Conservation (phyloP, 1,140 invertebrate species). For the Papilio polytes region DNA sequence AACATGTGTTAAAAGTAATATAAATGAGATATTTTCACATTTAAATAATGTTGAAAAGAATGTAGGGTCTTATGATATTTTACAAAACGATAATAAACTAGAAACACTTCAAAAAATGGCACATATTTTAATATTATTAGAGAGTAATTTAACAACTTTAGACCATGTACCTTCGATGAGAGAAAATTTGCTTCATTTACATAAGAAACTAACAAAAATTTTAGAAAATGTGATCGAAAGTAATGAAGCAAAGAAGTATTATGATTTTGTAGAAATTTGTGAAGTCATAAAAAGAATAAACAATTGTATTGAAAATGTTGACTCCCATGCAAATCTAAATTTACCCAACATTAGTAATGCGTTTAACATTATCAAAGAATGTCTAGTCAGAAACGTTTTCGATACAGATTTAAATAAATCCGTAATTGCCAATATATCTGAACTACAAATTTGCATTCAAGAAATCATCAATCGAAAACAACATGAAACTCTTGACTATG, state of each 20-base stretch:
- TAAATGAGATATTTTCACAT: conserved; percentile 66
- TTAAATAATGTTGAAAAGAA: conserved; percentile 61
- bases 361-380: conserved; percentile 65
- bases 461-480: conserved; percentile 78
- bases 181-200: conserved; percentile 60
- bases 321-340: conserved; percentile 55
- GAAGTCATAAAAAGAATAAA: conserved; percentile 68
- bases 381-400: conserved; percentile 62
- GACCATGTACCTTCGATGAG: conserved; percentile 58
- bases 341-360: conserved; percentile 68
- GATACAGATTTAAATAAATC: conserved; percentile 62
- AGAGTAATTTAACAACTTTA: conserved; percentile 71
- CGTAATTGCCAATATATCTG: conserved; percentile 66
- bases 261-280: conserved; percentile 70
- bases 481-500: conserved; percentile 71
- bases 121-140: conserved; percentile 78
- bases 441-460: conserved; percentile 72
- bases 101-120: conserved; percentile 82
- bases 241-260: conserved; percentile 74
- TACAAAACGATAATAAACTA: conserved; percentile 78
- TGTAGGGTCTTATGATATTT: conserved; percentile 68
- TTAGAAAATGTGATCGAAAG: conserved; percentile 79
- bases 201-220: conserved; percentile 77
- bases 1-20: conserved; percentile 62
- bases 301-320: conserved; percentile 60